A percentile compares a stretch with the other conserved stretches of the same genome.
These are phyloP conservation scores for Protonibea diacanthus DNA, from an alignment of 2,797 vertebrate species.

Conservation along the genomic window DNA sequence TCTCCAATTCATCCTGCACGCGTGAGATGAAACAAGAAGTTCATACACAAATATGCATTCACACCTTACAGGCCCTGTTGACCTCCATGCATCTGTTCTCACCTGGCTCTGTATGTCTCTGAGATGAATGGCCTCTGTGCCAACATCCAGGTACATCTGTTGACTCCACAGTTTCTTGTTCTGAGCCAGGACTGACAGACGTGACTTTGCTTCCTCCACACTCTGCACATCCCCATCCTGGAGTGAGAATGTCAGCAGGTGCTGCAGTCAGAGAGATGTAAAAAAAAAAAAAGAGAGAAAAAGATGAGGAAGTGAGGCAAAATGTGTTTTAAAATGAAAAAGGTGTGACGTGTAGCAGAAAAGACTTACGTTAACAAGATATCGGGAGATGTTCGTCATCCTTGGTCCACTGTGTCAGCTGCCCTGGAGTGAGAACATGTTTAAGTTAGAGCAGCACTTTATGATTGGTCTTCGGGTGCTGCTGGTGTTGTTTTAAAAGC, in stretches of 20 bases:
- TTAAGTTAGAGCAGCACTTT: constrained; percentile 5
- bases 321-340: background rate
- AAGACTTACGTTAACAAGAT: constrained; percentile 87
- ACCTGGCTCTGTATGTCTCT: constrained; percentile 80
- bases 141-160: constrained; percentile 85
- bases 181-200: constrained; percentile 84
- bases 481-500: background rate
- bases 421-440: constrained; percentile 13
- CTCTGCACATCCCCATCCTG: constrained; percentile 86
- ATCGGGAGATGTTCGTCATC: constrained; percentile 85
- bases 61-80: background rate
- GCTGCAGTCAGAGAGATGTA: constrained; percentile 64
- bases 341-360: background rate
- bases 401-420: constrained; percentile 15
- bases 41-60: background rate
- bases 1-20: constrained; percentile 88
- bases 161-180: constrained; percentile 89
- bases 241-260: constrained; percentile 88
- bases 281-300: background rate
- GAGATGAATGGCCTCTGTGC: constrained; percentile 61
- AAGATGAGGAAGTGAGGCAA: background rate
- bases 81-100: background rate
- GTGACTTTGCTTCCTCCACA: constrained; percentile 88
- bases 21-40: background rate
- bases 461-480: background rate